Base-by-base conservation (phyloP, 2,797 vertebrate species). In the Mionectes olivaceus region DNA sequence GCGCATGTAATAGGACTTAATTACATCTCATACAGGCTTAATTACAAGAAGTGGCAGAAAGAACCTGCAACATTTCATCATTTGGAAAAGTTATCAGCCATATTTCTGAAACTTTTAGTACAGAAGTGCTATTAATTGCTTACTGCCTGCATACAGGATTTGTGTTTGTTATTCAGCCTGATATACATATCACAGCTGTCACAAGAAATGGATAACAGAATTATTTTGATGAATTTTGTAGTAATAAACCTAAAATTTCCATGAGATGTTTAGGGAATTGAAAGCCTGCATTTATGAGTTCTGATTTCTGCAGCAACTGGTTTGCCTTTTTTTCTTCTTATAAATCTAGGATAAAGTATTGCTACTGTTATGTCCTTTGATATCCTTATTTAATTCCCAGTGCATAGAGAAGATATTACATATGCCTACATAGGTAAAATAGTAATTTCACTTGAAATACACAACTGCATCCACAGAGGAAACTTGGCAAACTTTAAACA, bases 31-130 rank as follows among this genome's bases (percentile, higher is more conserved):
- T 64, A 65, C 52, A 94, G 68, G 49, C 80, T 84, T 95, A 95
- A 96, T 95, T 93, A 94, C 17, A 1, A 44, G 83, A 94, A 80
- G 85, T 89, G 83, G 79, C 80, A 97, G 88, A 90, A 87, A 88
- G 56, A 94, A 94, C 83, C 71, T 94, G 68, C 57, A 80, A 86
- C 77, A 81, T 84, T 89, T 89, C 84, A 74, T 75, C 15, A 22
- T 52, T 75, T 81, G 67, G 76, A 78, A 85, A 92, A 94, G 81
- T 86, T 88, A 89, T 56, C 61, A 83, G 44, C 37, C 30, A 19
- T 50, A 37, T 90, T 94, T 92, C 71, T 60, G 53, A 75, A 91
- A 90, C 85, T 92, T 94, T 73, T 53, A 88, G 43, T 37, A 41
- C 3, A 61, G 61, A 87, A 86, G 33, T 70, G 47, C 56, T 75